Conservation (phyloP, 2,113 vertebrate genomes). For the Ellobius talpinus region DNA sequence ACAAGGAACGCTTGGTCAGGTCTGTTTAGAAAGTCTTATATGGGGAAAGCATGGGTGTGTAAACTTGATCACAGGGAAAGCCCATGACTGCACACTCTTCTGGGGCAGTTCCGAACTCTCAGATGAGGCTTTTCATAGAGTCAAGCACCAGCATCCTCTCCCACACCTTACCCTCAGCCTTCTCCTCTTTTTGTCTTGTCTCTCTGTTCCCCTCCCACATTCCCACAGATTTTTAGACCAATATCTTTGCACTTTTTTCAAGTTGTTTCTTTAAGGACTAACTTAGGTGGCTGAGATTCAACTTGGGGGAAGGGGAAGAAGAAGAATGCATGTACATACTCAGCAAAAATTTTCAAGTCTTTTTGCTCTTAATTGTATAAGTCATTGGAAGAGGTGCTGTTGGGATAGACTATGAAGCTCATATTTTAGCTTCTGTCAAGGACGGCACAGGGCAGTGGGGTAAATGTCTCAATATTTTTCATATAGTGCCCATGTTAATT, state of each 20-base stretch:
- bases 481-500: not conserved
- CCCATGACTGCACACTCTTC: not conserved
- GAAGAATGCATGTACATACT: not conserved
- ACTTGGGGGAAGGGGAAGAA: not conserved
- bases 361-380: not conserved
- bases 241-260: not conserved
- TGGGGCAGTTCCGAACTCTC: not conserved
- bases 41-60: not conserved
- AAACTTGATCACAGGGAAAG: not conserved
- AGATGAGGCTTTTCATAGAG: not conserved
- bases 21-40: not conserved
- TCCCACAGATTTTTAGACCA: not conserved
- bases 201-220: not conserved
- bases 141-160: not conserved
- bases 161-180: too few relatives aligned
- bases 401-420: not conserved
- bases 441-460: not conserved
- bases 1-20: not conserved
- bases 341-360: constrained; percentile 30
- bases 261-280: not conserved
- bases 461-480: not conserved
- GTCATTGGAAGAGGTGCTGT: not conserved
- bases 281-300: not conserved
- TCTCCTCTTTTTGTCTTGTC: not conserved
- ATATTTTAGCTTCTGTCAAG: not conserved